Conservation (phyloP, 2,888 invertebrate genomes). For the Hirtodrosophila alboralis region DNA sequence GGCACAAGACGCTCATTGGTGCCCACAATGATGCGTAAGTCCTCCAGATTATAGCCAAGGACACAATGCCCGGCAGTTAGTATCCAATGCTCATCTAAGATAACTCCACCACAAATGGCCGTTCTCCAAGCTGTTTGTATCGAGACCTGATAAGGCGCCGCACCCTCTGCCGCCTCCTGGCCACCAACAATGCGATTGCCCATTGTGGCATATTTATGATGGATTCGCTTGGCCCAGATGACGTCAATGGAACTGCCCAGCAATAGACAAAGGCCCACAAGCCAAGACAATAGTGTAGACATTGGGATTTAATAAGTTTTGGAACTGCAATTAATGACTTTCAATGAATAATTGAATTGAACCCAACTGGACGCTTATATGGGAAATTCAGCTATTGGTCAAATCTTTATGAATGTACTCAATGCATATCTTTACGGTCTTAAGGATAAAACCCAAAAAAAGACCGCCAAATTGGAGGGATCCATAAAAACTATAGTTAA, state of each 20-base stretch:
- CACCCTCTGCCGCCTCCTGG: constrained; percentile 61
- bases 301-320: constrained; percentile 12
- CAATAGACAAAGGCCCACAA: constrained; percentile 24
- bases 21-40: constrained; percentile 68
- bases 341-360: constrained; percentile 52
- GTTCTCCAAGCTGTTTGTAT: constrained; percentile 64
- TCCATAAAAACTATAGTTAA: constrained; percentile 16
- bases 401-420: constrained; percentile 50
- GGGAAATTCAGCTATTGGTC: constrained; percentile 17
- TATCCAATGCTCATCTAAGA: constrained; percentile 71
- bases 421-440: constrained; percentile 55
- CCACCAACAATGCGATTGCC: constrained; percentile 75
- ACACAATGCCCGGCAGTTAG: constrained; percentile 81
- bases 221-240: constrained; percentile 57
- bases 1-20: constrained; percentile 63
- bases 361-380: constrained; percentile 58
- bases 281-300: constrained; percentile 11
- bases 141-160: constrained; percentile 81
- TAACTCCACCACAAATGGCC: constrained; percentile 79
- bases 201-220: constrained; percentile 26
- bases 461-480: constrained; percentile 50
- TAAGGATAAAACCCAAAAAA: constrained; percentile 57
- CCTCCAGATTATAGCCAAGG: constrained; percentile 46
- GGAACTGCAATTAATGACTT: constrained; percentile 60
- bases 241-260: constrained; percentile 68